Base-by-base conservation (phyloP, 2,113 vertebrate species). In the Nibea albiflora region DNA sequence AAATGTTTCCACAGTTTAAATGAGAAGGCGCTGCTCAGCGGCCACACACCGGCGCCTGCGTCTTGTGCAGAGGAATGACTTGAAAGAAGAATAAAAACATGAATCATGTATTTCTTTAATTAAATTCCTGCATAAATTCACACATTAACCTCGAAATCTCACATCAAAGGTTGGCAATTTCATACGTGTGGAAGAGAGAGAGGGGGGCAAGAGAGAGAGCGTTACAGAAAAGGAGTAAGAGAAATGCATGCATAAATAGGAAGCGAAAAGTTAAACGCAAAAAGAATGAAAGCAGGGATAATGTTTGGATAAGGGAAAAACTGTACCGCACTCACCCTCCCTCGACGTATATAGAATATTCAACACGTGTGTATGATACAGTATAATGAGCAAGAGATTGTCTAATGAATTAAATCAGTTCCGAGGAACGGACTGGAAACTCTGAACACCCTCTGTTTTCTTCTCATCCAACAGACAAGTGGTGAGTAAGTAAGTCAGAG, bases 81-180 rank as follows among this genome's bases (percentile, higher is more conserved):
- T 60, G 11, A 72, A 63, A 69, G 42, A n/a, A 72, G 42, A 28
- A 66, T 50, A 60, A 28, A 79, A 72, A n/a, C 31, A 75, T 73
- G 64, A 73, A 67, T 81, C 57, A 60, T 73, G 66, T 35, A 71
- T 73, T 77, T 57, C 15, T 75, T 76, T 75, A 78, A 81, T 85
- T 64, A 50, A 72, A 75, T 60, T 26, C 12, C 1, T 35, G 73
- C 71, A 85, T 85, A 65, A 81, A 83, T 90, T 69, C 85, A 78
- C 56, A 78, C 75, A 54, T 80, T 71, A 74, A 76, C 85, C 67
- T 83, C 8, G 72, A 78, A 64, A 76, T 78, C 57, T 63, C 49
- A 71, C 79, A 87, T 83, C 80, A 83, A 87, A 87, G 60, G 67
- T 57, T 5, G n/a, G 26, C 1, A 26, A 35, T 58, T 61, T 31